Base-by-base conservation (phyloP, 1,140 invertebrate genomes). In the Tenebrio molitor region DNA sequence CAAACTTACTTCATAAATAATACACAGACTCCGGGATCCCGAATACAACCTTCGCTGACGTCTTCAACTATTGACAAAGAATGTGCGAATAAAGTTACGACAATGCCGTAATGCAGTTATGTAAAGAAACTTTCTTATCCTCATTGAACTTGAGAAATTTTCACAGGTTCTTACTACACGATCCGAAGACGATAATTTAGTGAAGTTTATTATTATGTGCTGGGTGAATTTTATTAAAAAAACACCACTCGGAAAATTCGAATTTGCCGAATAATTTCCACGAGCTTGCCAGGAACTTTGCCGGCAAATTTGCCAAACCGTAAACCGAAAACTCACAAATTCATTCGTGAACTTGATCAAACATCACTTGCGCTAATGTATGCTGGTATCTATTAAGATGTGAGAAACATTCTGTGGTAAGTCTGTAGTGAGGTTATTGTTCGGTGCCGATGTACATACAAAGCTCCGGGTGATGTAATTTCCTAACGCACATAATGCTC, bases 1-100 rank as follows among this genome's bases (percentile, higher is more conserved):
- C 50, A 58, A 58, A 58, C 50, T 58, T 58, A 12, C 50, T 58
- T 58, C 50, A 58, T 58, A 58, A 58, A 58, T 58, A 58, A 58
- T 58, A 58, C 8, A 29, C 50, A 58, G 50, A 29, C 21, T 58
- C 21, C n/a, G 19, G 44, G 44, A 50, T 50, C 44, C 21, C 44
- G n/a, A 50, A 15, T 50, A 50, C 44, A 50, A 50, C 44, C 50
- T 25, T 58, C 23, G 29, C 50, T 25, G 50, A 58, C n/a, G 50
- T 29, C 23, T 58, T 17, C 17, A 50, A 50, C 44, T 19, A 50
- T 50, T 50, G 44, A 50, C 7, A 50, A 50, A 50, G 44, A 50
- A 50, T 50, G 44, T 19, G 44, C n/a, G 17, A 50, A 50, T 50
- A 50, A 21, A 50, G 44, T 17, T 17, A 50, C 15, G 15, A 50